These are phyloP conservation scores for Xylocopa sonorina DNA, from an alignment of 1,140 invertebrate genomes.

Conservation along the genomic window DNA sequence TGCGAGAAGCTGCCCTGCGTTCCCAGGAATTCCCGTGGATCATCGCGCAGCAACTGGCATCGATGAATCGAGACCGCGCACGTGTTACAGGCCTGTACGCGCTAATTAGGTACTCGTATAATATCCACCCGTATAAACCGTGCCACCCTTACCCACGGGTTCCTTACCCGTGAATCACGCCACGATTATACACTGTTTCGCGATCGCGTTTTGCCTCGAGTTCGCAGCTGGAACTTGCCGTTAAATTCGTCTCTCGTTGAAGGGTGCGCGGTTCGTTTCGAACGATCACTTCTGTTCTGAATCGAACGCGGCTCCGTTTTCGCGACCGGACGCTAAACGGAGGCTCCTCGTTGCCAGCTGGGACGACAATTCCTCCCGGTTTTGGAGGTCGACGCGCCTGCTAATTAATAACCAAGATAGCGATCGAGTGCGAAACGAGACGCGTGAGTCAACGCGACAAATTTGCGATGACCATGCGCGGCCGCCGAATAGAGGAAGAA, in stretches of 20 bases:
- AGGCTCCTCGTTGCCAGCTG: not conserved
- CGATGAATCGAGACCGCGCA: not conserved
- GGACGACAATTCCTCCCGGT: not conserved
- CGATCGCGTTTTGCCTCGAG: not conserved
- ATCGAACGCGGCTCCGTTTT: not conserved
- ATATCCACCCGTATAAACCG: conserved; percentile 28
- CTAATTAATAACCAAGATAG: conserved; percentile 45
- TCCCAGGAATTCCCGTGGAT: not conserved
- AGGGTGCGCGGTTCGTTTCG: not conserved
- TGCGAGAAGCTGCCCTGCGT: not conserved
- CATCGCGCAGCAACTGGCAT: not conserved
- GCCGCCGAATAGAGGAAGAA: not conserved
- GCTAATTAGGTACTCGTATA: conserved; percentile 59
- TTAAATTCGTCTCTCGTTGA: not conserved
- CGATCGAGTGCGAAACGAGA: not conserved
- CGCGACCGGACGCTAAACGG: too few species aligned
- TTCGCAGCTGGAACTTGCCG: not conserved
- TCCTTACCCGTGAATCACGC: conserved; percentile 26
- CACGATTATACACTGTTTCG: not conserved
- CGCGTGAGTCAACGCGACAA: conserved; percentile 44
- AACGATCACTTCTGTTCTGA: not conserved
- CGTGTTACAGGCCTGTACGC: not conserved
- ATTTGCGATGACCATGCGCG: not conserved
- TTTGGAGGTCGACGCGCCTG: not conserved
- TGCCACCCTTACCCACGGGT: conserved; percentile 1